phyloP scores from a whole-genome alignment of 2,888 invertebrate species.

The Mesorhabditis spiculigera region DNA sequence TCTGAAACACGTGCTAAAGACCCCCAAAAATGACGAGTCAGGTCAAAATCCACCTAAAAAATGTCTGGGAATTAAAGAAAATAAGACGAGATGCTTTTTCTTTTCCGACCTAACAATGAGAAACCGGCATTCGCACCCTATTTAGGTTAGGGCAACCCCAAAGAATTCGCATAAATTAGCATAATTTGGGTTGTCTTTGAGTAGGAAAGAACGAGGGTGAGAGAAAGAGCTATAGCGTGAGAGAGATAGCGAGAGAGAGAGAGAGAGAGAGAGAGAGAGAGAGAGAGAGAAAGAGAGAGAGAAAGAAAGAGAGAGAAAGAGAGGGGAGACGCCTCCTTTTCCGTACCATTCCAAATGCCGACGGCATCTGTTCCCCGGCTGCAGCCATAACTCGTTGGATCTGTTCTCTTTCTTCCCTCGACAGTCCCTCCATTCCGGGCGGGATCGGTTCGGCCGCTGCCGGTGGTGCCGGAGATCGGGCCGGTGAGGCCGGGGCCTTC shows the following conservation, averaged over 20 bases:
- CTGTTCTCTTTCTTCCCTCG: slow-evolving; percentile 67
- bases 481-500: no score
- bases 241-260: no score
- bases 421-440: slow-evolving; percentile 60
- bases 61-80: background rate
- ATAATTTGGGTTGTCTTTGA: no score
- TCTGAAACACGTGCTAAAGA: no score
- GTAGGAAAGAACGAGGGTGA: no score
- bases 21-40: no score
- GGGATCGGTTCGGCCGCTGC: slow-evolving; percentile 24
- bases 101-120: background rate
- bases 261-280: no score
- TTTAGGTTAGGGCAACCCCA: no score
- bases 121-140: no score
- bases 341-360: background rate
- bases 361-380: slow-evolving; percentile 15
- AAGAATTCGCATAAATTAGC: no score
- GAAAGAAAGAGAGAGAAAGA: background rate
- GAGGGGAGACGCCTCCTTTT: background rate
- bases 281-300: no score
- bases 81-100: background rate
- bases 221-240: no score
- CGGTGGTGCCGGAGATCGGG: background rate
- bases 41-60: background rate
- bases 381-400: slow-evolving; percentile 67